Conservation (phyloP, 2,888 invertebrate genomes). For the Tenthredo amoena region DNA sequence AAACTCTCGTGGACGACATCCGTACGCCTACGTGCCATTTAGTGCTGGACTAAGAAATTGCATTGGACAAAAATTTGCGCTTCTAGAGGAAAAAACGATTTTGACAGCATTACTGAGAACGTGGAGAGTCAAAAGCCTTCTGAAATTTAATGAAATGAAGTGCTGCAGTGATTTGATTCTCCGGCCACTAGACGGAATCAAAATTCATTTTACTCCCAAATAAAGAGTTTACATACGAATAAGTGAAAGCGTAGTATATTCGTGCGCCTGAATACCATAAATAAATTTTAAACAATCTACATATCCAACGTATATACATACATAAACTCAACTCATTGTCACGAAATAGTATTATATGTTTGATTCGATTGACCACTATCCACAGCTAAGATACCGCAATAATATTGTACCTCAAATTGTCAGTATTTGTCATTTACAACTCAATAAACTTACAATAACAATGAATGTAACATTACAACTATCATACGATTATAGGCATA, state of each 20-base stretch:
- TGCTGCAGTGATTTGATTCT: slow-evolving; percentile 60
- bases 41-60: slow-evolving; percentile 73
- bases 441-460: no score
- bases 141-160: slow-evolving; percentile 61
- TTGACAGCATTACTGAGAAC: slow-evolving; percentile 64
- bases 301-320: no score
- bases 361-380: neutral
- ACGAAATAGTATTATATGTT: no score
- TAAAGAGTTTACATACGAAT: neutral
- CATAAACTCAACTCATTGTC: no score
- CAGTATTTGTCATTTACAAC: neutral
- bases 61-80: slow-evolving; percentile 69
- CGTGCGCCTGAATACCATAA: neutral
- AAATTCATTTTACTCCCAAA: slow-evolving; percentile 16
- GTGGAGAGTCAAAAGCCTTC: slow-evolving; percentile 66
- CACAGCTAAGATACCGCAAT: neutral
- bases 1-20: slow-evolving; percentile 68
- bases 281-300: neutral
- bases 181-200: slow-evolving; percentile 61
- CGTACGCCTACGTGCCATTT: slow-evolving; percentile 72
- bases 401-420: neutral
- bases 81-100: slow-evolving; percentile 65
- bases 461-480: no score
- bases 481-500: no score
- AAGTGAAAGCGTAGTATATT: neutral